Evolutionary conservation across 2,888 invertebrate species (phyloP), one percentile per base, ranked within the genome.

Genomic region (Sarcophaga variegata): DNA sequence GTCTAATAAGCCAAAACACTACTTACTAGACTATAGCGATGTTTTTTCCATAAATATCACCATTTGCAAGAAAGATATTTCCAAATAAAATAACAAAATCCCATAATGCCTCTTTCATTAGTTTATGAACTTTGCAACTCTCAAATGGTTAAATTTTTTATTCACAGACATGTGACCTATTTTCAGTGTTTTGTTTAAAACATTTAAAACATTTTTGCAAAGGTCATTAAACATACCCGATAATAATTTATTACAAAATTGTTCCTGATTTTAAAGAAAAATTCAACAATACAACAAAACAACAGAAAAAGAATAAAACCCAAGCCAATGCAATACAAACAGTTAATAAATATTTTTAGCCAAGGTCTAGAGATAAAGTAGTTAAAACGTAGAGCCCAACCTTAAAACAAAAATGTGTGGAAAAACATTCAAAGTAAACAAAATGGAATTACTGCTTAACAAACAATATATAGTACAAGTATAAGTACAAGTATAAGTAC

Each of bases 301-400:
- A 14, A 54, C 54, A 54, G 54, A 45, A 49, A 75, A 17, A 60
- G 54, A 71, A 67, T 82, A 63, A 45, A 70, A 60, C 62, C 4
- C 20, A 22, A 81, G 27, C 47, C 63, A 47, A 76, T 67, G 17
- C 71, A 60, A 78, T 4, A 62, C 69, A 69, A 22, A 70, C 20
- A 66, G 47, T 77, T 67, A 77, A 14, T 4, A 54, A 54, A 54
- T 49, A 72, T 78, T 74, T 74, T 62, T 62, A 79, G 64, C 47
- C 79, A 79, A 76, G 79, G 86, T 69, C 80, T 78, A 47, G n/a
- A 79, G 20, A 60, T 83, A 83, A 80, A 74, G 77, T 49, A 80
- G 75, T 83, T 74, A 14, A 14, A 54, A 14, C 4, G 72, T 72
- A 63, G 17, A 45, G 86, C 83, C 86, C 86, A 74, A 86, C 83